Conservation (phyloP, 2,888 invertebrate genomes). For the Sinhomidia bicolor region DNA sequence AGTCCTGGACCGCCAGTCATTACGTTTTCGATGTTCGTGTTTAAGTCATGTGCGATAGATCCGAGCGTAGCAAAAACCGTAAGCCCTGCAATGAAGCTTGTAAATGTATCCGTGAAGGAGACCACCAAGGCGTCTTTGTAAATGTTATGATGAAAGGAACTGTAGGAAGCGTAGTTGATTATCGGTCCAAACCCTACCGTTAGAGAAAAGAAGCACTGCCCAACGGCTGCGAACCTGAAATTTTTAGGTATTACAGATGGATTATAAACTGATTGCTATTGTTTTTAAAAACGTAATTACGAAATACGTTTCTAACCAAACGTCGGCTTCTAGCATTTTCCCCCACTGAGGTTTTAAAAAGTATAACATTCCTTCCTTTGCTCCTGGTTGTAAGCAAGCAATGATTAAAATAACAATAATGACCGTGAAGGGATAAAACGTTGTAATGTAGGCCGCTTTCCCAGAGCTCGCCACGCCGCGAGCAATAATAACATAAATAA, state of each 20-base stretch:
- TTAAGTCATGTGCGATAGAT: constrained; percentile 86
- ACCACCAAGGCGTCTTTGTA: constrained; percentile 89
- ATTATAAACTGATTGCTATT: too few species aligned
- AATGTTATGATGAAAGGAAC: constrained; percentile 87
- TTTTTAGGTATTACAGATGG: too few species aligned
- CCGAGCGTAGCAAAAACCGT: constrained; percentile 87
- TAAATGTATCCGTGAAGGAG: constrained; percentile 87
- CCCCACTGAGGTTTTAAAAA: constrained; percentile 91
- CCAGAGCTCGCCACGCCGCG: constrained; percentile 83
- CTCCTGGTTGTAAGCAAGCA: constrained; percentile 85
- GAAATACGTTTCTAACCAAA: constrained; percentile 81
- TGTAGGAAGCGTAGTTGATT: constrained; percentile 90
- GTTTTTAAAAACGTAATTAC: too few species aligned
- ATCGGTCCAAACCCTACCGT: constrained; percentile 89
- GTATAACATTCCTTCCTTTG: constrained; percentile 88
- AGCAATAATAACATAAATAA: constrained; percentile 87
- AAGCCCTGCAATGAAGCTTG: constrained; percentile 90
- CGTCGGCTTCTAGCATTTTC: constrained; percentile 87
- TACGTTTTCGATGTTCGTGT: constrained; percentile 83
- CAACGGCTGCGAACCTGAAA: constrained; percentile 80
- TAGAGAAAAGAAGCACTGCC: constrained; percentile 89
- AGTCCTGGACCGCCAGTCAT: constrained; percentile 83
- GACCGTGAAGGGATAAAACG: constrained; percentile 91
- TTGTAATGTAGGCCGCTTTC: constrained; percentile 94
- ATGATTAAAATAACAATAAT: constrained; percentile 88